A percentile compares a stretch with the other conserved stretches of the same genome.
Evolutionary conservation across 2,113 vertebrate genomes (phyloP).

Genomic region (Hippopotamus amphibius): DNA sequence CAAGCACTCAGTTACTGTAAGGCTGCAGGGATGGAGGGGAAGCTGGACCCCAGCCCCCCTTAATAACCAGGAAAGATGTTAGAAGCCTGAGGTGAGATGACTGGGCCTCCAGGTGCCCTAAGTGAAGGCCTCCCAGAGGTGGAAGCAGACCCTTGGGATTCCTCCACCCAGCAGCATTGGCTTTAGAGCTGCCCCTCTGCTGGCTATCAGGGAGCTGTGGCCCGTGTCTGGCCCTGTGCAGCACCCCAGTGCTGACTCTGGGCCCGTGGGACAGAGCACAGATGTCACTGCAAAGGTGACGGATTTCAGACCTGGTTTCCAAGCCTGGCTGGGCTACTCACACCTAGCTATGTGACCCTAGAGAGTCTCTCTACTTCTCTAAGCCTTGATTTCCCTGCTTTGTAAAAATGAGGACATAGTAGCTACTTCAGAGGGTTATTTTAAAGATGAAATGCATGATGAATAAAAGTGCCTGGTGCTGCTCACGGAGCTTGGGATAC

Average conservation of each 20-base stretch:
- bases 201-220: not conserved
- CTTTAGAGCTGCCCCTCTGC: not conserved
- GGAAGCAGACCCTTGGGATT: not conserved
- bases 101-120: not conserved
- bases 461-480: not conserved
- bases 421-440: not conserved
- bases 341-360: not conserved
- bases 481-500: not conserved
- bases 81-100: not conserved
- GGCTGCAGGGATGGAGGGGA: not conserved
- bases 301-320: not conserved
- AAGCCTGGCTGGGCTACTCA: not conserved
- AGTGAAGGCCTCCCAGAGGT: not conserved
- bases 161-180: not conserved
- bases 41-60: fast-evolving
- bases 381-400: not conserved
- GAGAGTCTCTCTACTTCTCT: not conserved
- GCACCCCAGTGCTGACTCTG: not conserved
- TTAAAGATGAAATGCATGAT: not conserved
- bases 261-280: not conserved
- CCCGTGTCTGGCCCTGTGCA: not conserved
- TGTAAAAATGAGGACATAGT: not conserved
- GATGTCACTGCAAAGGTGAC: too few species aligned
- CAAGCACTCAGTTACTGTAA: not conserved
- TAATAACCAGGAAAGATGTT: not conserved